Base-by-base conservation (phyloP, 2,797 vertebrate genomes). In the Atherinosoma microstoma region DNA sequence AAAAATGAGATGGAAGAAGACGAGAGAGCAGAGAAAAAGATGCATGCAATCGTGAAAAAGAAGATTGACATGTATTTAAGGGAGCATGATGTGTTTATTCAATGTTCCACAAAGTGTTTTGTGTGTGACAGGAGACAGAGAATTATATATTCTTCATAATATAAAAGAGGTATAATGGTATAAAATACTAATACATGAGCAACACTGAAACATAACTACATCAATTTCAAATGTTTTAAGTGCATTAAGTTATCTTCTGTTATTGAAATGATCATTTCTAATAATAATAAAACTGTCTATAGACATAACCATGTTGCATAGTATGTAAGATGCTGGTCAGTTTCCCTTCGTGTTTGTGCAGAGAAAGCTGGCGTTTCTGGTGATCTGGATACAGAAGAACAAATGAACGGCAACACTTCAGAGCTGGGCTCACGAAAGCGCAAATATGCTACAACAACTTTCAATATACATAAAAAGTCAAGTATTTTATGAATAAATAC, bases 51-150 rank as follows among this genome's bases (percentile, higher is more conserved):
- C 75, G 65, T 45, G 6, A 83, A 83, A 87, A 84, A 85, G 82
- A 83, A 72, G 59, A 63, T 76, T 82, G 63, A 74, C 65, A 15
- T 84, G 76, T 83, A 78, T 63, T 73, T 74, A 40, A 61, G 47
- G 42, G 77, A 77, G 79, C 59, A 63, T 83, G 85, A 80, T 73
- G 65, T 84, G 81, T 82, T 88, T 83, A 72, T 35, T 72, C 72
- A 57, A 64, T 85, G 76, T 80, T 75, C 64, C 78, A 73, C 67
- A 78, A 82, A 88, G 64, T 34, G 58, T 73, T 66, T 51, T 47
- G 45, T 73, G 63, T 60, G 63, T 12, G 22, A 32, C 59, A 68
- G 63, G 3, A 73, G 32, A 63, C 24, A 49, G 16, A 64, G 4
- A 67, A 78, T 62, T 16, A 58, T 68, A 67, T 38, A 58, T 53